These are phyloP conservation scores for Plecturocebus donacophilus DNA, from an alignment of 2,113 vertebrate genomes.

Conservation along the genomic window DNA sequence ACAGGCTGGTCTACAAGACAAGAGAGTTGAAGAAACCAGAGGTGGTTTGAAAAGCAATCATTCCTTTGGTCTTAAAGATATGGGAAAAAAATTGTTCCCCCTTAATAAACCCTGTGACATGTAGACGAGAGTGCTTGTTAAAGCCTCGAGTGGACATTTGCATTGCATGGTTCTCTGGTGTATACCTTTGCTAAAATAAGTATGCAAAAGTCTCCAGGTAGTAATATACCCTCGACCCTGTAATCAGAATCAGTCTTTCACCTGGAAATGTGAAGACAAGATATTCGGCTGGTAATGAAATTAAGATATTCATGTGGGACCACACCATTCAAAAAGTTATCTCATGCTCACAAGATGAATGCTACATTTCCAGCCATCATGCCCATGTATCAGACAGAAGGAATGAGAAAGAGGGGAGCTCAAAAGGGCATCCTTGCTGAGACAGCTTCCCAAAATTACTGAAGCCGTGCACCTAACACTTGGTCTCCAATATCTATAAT, in stretches of 20 bases:
- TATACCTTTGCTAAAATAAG: not conserved
- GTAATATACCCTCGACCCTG: not conserved
- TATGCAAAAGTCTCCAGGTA: slow-evolving; percentile 26
- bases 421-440: not conserved
- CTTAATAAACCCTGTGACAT: slow-evolving; percentile 23
- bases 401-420: not conserved
- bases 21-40: slow-evolving; percentile 58
- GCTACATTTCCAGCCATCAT: not conserved
- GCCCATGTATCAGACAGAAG: not conserved
- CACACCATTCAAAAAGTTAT: not conserved
- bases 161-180: not conserved
- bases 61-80: slow-evolving; percentile 44
- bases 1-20: slow-evolving; percentile 12
- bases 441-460: not conserved
- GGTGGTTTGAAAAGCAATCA: slow-evolving; percentile 44
- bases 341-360: not conserved
- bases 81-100: not conserved
- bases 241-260: slow-evolving; percentile 38
- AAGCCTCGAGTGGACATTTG: slow-evolving; percentile 43
- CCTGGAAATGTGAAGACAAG: slow-evolving; percentile 28
- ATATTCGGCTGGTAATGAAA: not conserved
- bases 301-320: not conserved
- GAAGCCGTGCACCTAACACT: not conserved
- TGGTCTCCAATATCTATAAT: not conserved
- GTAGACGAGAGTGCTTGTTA: slow-evolving; percentile 38